Base-by-base conservation (phyloP, 1,140 invertebrate genomes). In the Atta cephalotes region DNA sequence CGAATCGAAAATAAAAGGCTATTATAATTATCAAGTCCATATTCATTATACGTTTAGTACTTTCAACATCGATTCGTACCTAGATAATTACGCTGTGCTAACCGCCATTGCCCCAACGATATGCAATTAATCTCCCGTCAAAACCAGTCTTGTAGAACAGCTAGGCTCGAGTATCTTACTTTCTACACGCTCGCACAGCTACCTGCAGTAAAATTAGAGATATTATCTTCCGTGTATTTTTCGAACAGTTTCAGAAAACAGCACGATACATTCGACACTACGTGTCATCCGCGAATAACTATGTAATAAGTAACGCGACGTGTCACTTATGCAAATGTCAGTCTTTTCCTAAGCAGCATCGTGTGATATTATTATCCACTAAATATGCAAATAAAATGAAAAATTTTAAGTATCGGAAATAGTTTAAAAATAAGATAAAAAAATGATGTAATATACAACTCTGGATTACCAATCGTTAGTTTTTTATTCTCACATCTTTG, bases 61-160 rank as follows among this genome's bases (percentile, higher is more conserved):
- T 82, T 82, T 82, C 80, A 82, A 74, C 80, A 60, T 62, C 68
- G 80, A 82, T 74, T 74, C 80, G 68, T 72, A 62, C 66, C 35
- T 39, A 53, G 39, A 45, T 74, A 74, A 82, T 82, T 82, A 72
- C 56, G 80, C 80, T 35, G 39, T 74, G 68, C 80, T 62, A 49
- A 28, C 68, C 80, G 80, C 80, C 80, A 74, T 82, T 74, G 68
- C 80, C 60, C 68, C 68, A 82, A 82, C 80, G 68, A 82, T 82
- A 74, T 60, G 80, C 68, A 62, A 82, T 82, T 82, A 82, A 82
- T 82, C 80, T 82, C 68, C 25, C 68, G 66, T 82, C 80, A 82
- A 82, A 82, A 82, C 74, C 74, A 85, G 82, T 78, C 71, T 65
- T 65, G 60, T 78, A 77, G 62, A 85, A 85, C 72, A 77, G 60